These are phyloP conservation scores for Piscicola geometra DNA, from an alignment of 2,888 invertebrate species.

Conservation along the genomic window DNA sequence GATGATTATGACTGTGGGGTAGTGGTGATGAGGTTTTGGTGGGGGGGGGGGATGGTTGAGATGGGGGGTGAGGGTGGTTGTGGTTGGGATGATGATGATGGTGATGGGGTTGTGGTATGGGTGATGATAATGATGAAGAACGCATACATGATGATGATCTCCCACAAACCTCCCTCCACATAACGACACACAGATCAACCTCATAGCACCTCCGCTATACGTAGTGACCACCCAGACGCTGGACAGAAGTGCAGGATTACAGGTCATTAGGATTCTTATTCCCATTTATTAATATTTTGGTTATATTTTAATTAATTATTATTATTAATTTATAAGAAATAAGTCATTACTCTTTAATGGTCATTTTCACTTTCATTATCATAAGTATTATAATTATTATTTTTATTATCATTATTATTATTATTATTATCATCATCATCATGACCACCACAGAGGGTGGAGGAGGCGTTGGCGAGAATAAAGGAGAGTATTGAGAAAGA, in stretches of 20 bases:
- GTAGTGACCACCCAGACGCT: slow-evolving; percentile 98
- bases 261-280: no score
- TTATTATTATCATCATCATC: not conserved
- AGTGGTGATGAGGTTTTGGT: not conserved
- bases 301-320: no score
- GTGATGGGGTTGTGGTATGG: not conserved
- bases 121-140: not conserved
- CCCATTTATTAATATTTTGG: no score
- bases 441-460: slow-evolving; percentile 75
- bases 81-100: no score
- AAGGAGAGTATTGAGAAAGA: slow-evolving; percentile 70
- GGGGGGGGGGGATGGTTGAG: not conserved
- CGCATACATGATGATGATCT: not conserved
- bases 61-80: no score
- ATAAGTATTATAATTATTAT: no score
- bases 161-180: no score
- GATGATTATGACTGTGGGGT: no score
- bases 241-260: slow-evolving; percentile 91
- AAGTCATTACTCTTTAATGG: slow-evolving; percentile 62
- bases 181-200: slow-evolving; percentile 67
- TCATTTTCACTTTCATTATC: not conserved
- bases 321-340: no score
- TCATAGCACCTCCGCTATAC: slow-evolving; percentile 96
- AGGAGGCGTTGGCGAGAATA: slow-evolving; percentile 82
- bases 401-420: no score